Base-by-base conservation (phyloP, 2,888 invertebrate species). In the Blera fallax region DNA sequence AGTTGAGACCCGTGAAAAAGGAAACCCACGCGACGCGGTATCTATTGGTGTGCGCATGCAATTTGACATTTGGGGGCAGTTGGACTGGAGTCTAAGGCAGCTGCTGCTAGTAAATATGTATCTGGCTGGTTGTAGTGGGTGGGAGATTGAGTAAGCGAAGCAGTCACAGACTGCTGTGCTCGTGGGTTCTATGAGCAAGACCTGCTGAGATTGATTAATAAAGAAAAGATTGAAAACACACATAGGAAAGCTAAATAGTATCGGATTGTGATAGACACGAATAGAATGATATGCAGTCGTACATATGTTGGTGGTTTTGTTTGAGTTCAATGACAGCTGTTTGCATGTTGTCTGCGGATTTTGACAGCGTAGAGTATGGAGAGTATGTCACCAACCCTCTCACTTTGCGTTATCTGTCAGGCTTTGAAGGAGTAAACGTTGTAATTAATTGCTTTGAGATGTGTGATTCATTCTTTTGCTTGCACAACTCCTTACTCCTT, bases 191-290 rank as follows among this genome's bases (percentile, higher is more conserved):
- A 64, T 65, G 65, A 27, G 14, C 72, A 24, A 29, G 27, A 48
- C 29, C 52, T 32, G 83, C 62, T 62, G 60, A 73, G 83, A 74
- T 80, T 85, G 84, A 85, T 85, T 85, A 85, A 85, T 85, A 85
- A 32, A 80, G 43, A 65, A 73, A 48, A 83, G 78, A 79, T 29
- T 4, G 50, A 50, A 54, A 52, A 50, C 3, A 16, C 2, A 32
- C 60, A 62, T 29, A 40, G 48, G 70, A 79, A 72, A 21, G 69
- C 81, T 64, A 45, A 77, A 58, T 72, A 65, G 43, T 54, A 58
- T 37, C 40, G 60, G 82, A 82, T 78, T 72, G 43, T 82, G 82
- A 82, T 52, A 77, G 82, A 82, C 77, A 67, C n/a, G 78, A 67
- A 70, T 77, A 32, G 58, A 70, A 72, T 58, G 16, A 34, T 54